Base-by-base conservation (phyloP, 1,140 invertebrate genomes). In the Coptotermes formosanus region DNA sequence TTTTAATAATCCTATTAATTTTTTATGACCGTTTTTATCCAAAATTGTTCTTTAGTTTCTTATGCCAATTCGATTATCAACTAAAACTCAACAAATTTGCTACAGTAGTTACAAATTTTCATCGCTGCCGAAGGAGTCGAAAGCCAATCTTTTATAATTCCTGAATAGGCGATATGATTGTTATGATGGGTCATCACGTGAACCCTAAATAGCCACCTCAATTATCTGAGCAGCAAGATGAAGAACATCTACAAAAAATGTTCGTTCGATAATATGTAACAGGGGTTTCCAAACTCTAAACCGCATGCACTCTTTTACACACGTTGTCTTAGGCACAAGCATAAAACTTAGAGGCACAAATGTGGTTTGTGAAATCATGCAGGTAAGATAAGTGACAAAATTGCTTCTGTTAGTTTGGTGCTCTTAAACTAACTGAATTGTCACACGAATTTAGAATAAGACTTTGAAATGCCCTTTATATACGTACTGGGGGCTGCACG, bases 41-140 rank as follows among this genome's bases (percentile, higher is more conserved):
- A n/a, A n/a, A 84, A 19, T 32, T 44, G 30, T 48, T 55, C 55
- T 59, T 84, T 84, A 52, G 55, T 85, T 30, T 85, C 52, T 81
- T 38, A n/a, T 85, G 85, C 64, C 32, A 85, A 48, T 64, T 85
- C 81, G 85, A 75, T 85, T 85, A 64, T 64, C 59, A 21, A 81
- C 84, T 85, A 59, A n/a, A 48, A 44, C 43, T n/a, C 32, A 81
- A 85, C 85, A 85, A 85, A 85, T 85, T 85, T 85, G 85, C 75
- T 85, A 75, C 85, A 85, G 85, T 85, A 85, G 64, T 85, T 85
- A 85, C 85, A 81, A 85, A 85, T 85, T 85, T 85, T 85, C 85
- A 85, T 85, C 85, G 85, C 85, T 85, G 85, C 85, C 85, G 59
- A 85, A 81, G 30, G 59, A 75, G 23, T 23, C n/a, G 85, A 75